A percentile compares a stretch with the other conserved stretches of the same genome.
Conservation (phyloP, 2,888 invertebrate species). For the Philhelius pedissequus region DNA sequence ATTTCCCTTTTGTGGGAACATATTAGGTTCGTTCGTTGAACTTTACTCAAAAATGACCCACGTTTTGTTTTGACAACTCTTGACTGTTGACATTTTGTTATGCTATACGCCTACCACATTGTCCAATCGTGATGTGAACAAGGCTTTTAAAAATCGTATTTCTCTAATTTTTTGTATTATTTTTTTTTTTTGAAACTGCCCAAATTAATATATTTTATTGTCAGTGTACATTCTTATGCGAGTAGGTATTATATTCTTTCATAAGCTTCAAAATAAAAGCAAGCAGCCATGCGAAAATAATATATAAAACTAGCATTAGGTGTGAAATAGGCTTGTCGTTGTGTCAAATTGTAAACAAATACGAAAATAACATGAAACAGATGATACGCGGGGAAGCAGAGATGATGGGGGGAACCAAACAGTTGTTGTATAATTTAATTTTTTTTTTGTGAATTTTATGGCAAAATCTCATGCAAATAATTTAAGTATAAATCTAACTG, state of each 20-base stretch:
- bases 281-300: conserved; percentile 45
- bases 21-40: too few species aligned
- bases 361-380: not conserved
- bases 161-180: too few species aligned
- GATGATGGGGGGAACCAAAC: not conserved
- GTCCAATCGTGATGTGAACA: not conserved
- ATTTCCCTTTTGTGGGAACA: too few species aligned
- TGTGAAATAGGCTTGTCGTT: conserved; percentile 53
- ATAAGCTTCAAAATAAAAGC: not conserved
- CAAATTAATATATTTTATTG: not conserved
- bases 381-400: not conserved
- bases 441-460: conserved; percentile 1
- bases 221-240: not conserved
- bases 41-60: too few species aligned
- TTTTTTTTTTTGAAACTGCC: too few species aligned
- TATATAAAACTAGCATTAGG: conserved; percentile 45
- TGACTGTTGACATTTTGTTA: too few species aligned
- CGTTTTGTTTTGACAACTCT: too few species aligned
- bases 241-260: not conserved
- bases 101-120: too few species aligned
- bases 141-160: not conserved
- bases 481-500: conserved; percentile 20
- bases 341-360: conserved; percentile 46
- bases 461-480: conserved; percentile 39
- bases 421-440: not conserved